phyloP scores from a whole-genome alignment of 2,888 invertebrate species.

The Heterodera filipjevi region DNA sequence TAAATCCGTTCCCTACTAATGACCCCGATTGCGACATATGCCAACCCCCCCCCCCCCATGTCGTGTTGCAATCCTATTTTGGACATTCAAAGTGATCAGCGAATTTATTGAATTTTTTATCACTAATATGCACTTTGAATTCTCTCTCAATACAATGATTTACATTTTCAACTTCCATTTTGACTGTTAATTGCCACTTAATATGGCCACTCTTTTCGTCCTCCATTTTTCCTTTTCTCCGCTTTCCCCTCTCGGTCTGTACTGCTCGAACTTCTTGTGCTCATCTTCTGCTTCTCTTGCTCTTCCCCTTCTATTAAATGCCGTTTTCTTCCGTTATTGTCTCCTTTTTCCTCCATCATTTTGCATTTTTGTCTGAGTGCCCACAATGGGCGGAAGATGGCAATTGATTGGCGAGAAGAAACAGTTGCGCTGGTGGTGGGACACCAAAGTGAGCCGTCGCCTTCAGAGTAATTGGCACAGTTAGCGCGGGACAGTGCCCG shows the following conservation, averaged over 20 bases:
- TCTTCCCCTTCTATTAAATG: no score
- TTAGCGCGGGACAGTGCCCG: neutral
- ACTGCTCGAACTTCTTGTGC: neutral
- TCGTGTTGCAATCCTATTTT: no score
- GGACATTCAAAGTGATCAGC: no score
- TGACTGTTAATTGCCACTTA: no score
- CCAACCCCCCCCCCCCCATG: no score
- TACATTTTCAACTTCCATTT: no score
- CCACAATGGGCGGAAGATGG: conserved; percentile 5
- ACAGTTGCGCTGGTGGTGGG: conserved; percentile 14
- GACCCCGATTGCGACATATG: no score
- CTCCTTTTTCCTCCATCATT: neutral
- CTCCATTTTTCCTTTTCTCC: neutral
- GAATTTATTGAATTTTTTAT: no score
- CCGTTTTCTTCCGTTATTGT: neutral
- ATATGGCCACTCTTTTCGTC: no score
- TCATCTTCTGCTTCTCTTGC: neutral
- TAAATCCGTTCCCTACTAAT: no score
- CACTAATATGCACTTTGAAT: no score
- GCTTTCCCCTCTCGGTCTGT: neutral
- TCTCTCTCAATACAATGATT: no score
- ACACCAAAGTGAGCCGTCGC: neutral
- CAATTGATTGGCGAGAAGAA: conserved; percentile 25
- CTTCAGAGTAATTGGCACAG: neutral
- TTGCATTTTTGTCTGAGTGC: neutral